A percentile compares a stretch with the other conserved stretches of the same genome.
These are phyloP conservation scores for Drosophila melanosoma DNA, from an alignment of 2,888 invertebrate genomes.

Conservation along the genomic window DNA sequence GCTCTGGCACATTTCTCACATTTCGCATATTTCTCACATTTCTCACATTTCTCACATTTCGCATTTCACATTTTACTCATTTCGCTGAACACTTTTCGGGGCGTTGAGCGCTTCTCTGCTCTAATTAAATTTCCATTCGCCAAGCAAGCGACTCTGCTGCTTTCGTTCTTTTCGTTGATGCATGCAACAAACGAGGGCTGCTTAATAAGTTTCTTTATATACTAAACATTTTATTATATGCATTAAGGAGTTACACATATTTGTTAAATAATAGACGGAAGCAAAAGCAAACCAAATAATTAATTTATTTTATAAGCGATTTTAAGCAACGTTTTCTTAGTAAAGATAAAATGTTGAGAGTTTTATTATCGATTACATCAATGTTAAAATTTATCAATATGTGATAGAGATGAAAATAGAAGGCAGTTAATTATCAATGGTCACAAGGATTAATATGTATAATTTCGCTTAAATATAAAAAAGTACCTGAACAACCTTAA, in stretches of 20 bases:
- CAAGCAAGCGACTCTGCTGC: constrained; percentile 25
- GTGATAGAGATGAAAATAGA: neutral
- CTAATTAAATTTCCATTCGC: constrained; percentile 70
- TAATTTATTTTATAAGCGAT: neutral
- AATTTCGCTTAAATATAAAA: neutral
- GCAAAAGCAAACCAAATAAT: neutral
- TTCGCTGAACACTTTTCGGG: constrained; percentile 47
- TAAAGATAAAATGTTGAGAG: neutral
- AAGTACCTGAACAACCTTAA: neutral
- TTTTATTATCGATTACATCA: neutral
- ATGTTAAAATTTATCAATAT: neutral
- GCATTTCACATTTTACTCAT: constrained; percentile 30
- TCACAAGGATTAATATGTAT: neutral
- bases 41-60: constrained; percentile 27
- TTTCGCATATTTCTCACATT: constrained; percentile 27
- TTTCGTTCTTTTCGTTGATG: constrained; percentile 12
- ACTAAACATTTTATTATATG: neutral
- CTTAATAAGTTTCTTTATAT: neutral
- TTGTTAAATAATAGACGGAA: neutral
- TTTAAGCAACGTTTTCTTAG: too few relatives aligned
- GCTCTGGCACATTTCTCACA: constrained; percentile 34
- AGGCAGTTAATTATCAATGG: too few relatives aligned
- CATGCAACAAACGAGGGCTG: constrained; percentile 19
- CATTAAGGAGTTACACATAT: neutral
- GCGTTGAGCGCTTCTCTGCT: constrained; percentile 46